Evolutionary conservation across 2,888 invertebrate species (phyloP), one percentile per base, ranked within the genome.

Genomic region (Oscheius sp.): DNA sequence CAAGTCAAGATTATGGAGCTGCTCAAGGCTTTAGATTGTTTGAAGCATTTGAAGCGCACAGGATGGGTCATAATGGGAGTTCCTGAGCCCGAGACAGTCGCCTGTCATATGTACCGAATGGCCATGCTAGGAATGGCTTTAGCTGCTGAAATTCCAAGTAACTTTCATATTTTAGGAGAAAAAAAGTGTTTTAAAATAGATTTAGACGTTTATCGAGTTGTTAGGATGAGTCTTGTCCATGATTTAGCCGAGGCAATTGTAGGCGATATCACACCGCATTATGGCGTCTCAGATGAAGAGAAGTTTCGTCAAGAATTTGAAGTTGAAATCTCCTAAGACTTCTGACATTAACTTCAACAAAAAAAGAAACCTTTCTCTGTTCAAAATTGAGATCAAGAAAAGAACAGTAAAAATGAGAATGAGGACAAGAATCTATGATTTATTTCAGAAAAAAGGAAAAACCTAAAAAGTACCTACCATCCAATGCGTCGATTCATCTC

Each of bases 161-260:
- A 61, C 20, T n/a, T 63, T 46, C 15, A 15, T 57, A 10, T 34
- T 33, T 17, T 33, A 27, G n/a, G n/a, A n/a, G n/a, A n/a, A n/a
- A n/a, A n/a, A n/a, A n/a, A n/a, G n/a, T n/a, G n/a, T n/a, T n/a
- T n/a, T n/a, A n/a, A n/a, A n/a, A 3, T 42, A 67, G 70, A 65
- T 1, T n/a, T 75, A 12, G 78, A 78, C 33, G 65, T 70, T 15
- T 29, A 67, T 37, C 58, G 75, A 10, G 52, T 71, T 2, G 72
- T 75, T n/a, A 68, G 70, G 61, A 75, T 78, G 75, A 64, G 71
- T 3, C 87, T 96, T 69, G 92, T 96, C 3, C 97, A 98, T 88
- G 97, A 98, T 88, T 90, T 97, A 86, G 96, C 96, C 0, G 97
- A 98, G 88, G 92, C 93, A 85, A 92, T 97, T 81, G 95, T 96